Base-by-base conservation (phyloP, 2,797 vertebrate genomes). In the Toxotes lorentzi region DNA sequence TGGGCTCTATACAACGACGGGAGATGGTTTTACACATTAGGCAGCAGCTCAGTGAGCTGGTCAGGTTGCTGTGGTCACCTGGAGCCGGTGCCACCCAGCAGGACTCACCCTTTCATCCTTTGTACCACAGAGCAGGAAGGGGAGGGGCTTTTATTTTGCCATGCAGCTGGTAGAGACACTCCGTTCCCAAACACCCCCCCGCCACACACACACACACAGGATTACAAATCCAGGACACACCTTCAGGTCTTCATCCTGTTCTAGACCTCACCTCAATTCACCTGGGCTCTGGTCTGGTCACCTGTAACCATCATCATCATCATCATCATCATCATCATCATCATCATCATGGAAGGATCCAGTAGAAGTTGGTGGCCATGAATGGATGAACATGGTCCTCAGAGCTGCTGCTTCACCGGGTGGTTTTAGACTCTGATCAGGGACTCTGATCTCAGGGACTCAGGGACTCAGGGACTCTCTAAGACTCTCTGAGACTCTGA, bases 11-110 rank as follows among this genome's bases (percentile, higher is more conserved):
- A 90, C 89, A 91, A 79, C 86, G 76, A 71, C 79, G 82, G 84
- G 91, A 92, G 89, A 85, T 84, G 90, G 88, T 88, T 83, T 86
- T 87, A 60, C 85, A 86, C 84, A 88, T 90, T 90, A 86, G 78
- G 77, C 84, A 86, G 79, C 89, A 73, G 62, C 84, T 81, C 82
- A 86, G 80, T 82, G 85, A 81, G 88, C 87, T 90, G 90, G 84
- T 91, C 92, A 94, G 92, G 94, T 95, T 93, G 89, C 92, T 89
- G 77, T 82, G 91, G 90, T 95, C 94, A 95, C 94, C 95, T 95
- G 94, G 92, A 92, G 90, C 83, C 57, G 88, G 68, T 89, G 89
- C 89, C 91, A 87, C 93, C 86, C 94, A 94, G 93, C 92, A 88
- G 90, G 94, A 88, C 81, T 54, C 78, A 0, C 17, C 41, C 93